phyloP scores from a whole-genome alignment of 2,888 invertebrate species.

The Pasiphila rectangulata region DNA sequence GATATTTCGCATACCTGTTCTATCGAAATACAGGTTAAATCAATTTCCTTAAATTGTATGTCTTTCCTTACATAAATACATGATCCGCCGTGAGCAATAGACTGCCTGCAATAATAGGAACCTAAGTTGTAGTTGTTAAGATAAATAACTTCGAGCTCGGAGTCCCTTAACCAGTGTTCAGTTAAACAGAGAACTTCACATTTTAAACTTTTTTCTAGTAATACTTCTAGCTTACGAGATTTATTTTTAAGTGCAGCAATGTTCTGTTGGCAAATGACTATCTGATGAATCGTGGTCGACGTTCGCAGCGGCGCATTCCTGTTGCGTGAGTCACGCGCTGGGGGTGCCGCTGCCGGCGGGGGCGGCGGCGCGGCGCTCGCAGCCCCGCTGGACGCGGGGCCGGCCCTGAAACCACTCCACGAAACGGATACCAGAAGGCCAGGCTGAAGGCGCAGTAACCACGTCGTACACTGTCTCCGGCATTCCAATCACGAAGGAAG shows the following conservation, averaged over 20 bases:
- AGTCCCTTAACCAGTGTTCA: neutral
- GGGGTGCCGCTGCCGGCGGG: neutral
- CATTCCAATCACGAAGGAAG: no score
- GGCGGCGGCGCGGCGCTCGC: no score
- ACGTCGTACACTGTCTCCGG: no score
- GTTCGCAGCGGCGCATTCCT: neutral
- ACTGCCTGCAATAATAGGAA: conserved; percentile 1
- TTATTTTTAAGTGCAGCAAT: neutral
- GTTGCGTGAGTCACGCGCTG: neutral
- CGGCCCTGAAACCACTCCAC: no score
- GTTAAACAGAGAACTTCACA: conserved; percentile 1
- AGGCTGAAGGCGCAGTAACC: no score
- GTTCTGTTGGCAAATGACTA: conserved; percentile 2
- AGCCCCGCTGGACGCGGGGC: no score
- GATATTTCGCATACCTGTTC: no score
- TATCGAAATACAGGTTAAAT: neutral
- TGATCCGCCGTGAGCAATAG: conserved; percentile 16
- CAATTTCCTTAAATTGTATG: neutral
- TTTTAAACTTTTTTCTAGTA: neutral
- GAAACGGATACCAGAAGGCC: no score
- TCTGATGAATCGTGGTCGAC: neutral
- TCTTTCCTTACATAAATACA: conserved; percentile 20
- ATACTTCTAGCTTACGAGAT: neutral
- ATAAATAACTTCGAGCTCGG: neutral
- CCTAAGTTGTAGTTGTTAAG: neutral